phyloP scores from a whole-genome alignment of 2,888 invertebrate genomes.

The Heteromyza rotundicornis region DNA sequence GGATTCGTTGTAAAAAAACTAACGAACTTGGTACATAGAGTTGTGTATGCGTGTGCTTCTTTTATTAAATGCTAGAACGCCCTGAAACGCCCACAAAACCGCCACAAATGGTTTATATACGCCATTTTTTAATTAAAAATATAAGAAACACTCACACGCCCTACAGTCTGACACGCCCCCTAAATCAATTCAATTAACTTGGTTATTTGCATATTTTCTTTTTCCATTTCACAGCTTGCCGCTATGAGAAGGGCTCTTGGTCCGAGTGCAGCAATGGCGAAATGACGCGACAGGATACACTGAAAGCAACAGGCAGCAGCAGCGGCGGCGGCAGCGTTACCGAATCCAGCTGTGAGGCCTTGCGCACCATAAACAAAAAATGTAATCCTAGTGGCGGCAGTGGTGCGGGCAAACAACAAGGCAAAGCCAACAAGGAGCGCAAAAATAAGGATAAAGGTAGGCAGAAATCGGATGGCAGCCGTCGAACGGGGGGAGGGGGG shows the following conservation, averaged over 20 bases:
- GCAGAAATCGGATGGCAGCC: no score
- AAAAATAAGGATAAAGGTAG: slow-evolving; percentile 66
- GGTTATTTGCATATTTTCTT: neutral
- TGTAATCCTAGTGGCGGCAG: slow-evolving; percentile 74
- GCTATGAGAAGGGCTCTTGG: slow-evolving; percentile 90
- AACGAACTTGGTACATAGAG: no score
- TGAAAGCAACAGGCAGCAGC: slow-evolving; percentile 77
- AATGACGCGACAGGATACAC: slow-evolving; percentile 81
- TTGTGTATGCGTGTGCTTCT: no score
- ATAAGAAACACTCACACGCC: neutral
- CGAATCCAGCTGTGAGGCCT: slow-evolving; percentile 70
- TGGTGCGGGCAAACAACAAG: slow-evolving; percentile 77
- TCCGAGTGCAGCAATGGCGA: slow-evolving; percentile 80
- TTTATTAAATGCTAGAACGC: no score
- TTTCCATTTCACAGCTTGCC: slow-evolving; percentile 69
- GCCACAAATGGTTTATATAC: no score
- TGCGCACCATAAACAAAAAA: slow-evolving; percentile 80
- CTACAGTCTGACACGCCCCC: no score
- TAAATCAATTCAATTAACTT: no score
- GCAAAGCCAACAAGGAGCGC: slow-evolving; percentile 62
- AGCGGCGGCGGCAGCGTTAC: slow-evolving; percentile 14
- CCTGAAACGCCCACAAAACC: no score
- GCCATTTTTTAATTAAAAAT: no score
- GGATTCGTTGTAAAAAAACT: no score
- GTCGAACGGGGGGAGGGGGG: no score